Percentiles rank a stretch among this genome's conserved stretches.
phyloP scores from a whole-genome alignment of 2,797 vertebrate genomes.

The Coluber constrictor region DNA sequence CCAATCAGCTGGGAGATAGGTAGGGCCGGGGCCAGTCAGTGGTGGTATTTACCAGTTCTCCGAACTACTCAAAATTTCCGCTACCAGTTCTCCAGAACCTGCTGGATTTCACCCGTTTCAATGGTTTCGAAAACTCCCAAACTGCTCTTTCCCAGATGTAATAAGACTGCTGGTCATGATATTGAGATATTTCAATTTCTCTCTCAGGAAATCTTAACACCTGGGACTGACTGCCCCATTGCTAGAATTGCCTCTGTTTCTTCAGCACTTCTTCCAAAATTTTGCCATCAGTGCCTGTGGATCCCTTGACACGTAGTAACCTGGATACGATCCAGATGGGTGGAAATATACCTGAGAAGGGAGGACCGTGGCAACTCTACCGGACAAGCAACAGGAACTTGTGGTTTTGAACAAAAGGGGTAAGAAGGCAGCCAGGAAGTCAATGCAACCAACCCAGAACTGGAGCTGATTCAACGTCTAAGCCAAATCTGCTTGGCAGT shows the following conservation, averaged over 20 bases:
- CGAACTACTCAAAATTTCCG: too few species aligned
- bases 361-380: background rate
- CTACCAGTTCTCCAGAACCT: too few species aligned
- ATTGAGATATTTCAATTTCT: background rate
- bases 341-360: background rate
- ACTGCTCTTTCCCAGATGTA: background rate
- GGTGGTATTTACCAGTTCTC: too few species aligned
- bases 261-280: background rate
- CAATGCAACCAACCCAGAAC: background rate
- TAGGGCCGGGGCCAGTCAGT: too few species aligned
- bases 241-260: background rate
- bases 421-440: background rate
- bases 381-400: background rate
- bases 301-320: background rate
- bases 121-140: too few species aligned
- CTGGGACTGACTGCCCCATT: background rate
- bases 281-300: background rate
- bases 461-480: background rate
- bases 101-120: too few species aligned
- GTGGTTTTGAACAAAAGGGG: background rate
- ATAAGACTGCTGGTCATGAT: background rate
- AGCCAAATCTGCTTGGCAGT: background rate
- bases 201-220: too few species aligned
- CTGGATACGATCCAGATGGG: background rate
- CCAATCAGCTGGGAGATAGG: too few species aligned